Conservation (phyloP, 2,888 invertebrate genomes). For the Erebia epiphron region DNA sequence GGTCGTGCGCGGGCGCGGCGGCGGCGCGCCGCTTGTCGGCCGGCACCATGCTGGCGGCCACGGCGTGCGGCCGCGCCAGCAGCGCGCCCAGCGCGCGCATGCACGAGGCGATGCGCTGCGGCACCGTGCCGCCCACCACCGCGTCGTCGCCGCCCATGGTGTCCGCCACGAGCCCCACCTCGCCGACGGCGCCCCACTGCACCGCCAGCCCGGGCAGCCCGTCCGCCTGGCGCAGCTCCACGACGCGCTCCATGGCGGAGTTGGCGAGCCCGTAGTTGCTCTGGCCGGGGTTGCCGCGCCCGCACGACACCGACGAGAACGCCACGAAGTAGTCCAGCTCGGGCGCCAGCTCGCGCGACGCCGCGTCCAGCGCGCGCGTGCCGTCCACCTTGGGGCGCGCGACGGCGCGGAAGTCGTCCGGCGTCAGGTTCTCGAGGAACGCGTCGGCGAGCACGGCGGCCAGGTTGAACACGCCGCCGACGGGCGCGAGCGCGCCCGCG, state of each 20-base stretch:
- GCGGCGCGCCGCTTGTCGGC: slow-evolving; percentile 90
- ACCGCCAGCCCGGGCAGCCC: slow-evolving; percentile 95
- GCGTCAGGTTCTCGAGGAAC: slow-evolving; percentile 92
- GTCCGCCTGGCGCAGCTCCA: slow-evolving; percentile 91
- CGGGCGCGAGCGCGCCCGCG: slow-evolving; percentile 85
- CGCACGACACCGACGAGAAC: slow-evolving; percentile 98
- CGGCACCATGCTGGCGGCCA: slow-evolving; percentile 91
- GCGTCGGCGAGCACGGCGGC: slow-evolving; percentile 96
- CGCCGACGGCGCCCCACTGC: slow-evolving; percentile 99
- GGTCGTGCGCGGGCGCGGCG: slow-evolving; percentile 77
- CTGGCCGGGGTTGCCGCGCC: slow-evolving; percentile 98
- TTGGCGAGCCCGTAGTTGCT: slow-evolving; percentile 98
- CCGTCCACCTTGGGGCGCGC: slow-evolving; percentile 92
- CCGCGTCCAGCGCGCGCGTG: slow-evolving; percentile 85
- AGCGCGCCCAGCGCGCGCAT: slow-evolving; percentile 93
- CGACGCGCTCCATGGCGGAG: slow-evolving; percentile 98
- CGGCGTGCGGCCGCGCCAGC: slow-evolving; percentile 94
- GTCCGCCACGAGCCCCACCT: slow-evolving; percentile 96
- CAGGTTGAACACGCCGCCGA: slow-evolving; percentile 96
- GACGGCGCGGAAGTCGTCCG: slow-evolving; percentile 90
- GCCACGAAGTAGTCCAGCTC: slow-evolving; percentile 96
- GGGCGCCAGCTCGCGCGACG: slow-evolving; percentile 89
- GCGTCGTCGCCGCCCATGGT: slow-evolving; percentile 95
- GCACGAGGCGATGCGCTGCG: slow-evolving; percentile 97
- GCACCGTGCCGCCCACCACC: slow-evolving; percentile 97